Conservation (phyloP, 2,797 vertebrate species). For the Oreochromis grahami region DNA sequence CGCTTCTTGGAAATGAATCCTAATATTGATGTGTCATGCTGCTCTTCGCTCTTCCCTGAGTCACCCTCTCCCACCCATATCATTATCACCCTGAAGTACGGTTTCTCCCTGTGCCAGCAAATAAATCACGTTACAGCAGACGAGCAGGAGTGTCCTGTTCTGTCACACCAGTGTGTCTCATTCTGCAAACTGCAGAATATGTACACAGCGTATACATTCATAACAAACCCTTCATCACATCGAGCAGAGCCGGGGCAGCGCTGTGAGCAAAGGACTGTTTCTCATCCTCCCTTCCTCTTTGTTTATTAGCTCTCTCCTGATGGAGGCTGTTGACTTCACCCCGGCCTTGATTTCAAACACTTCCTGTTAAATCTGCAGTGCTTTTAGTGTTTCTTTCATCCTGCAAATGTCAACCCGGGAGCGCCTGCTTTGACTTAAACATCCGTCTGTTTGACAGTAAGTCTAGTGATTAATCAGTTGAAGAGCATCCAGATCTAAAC, state of each 20-base stretch:
- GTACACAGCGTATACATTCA: neutral
- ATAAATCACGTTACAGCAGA: conserved; percentile 15
- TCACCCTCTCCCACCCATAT: conserved; percentile 42
- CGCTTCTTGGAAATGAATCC: conserved; percentile 1
- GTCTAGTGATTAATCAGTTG: neutral
- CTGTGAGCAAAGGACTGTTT: conserved; percentile 16
- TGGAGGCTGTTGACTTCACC: conserved; percentile 35
- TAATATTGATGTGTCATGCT: conserved; percentile 59
- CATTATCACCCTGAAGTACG: conserved; percentile 16
- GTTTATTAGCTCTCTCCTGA: conserved; percentile 35
- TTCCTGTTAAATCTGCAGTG: neutral
- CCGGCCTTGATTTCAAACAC: conserved; percentile 7
- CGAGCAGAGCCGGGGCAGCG: conserved; percentile 12
- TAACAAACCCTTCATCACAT: neutral
- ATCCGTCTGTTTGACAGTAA: neutral
- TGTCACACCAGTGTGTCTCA: conserved; percentile 2
- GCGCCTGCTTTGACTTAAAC: neutral
- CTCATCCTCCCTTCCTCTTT: conserved; percentile 18
- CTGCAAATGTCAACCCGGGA: neutral
- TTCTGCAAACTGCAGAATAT: neutral
- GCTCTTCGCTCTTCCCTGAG: conserved; percentile 43
- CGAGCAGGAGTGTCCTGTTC: neutral
- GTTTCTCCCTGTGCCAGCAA: conserved; percentile 13
- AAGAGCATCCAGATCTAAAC: neutral
- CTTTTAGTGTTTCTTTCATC: neutral